These are phyloP conservation scores for Balearica regulorum DNA, from an alignment of 2,797 vertebrate species.

Conservation along the genomic window DNA sequence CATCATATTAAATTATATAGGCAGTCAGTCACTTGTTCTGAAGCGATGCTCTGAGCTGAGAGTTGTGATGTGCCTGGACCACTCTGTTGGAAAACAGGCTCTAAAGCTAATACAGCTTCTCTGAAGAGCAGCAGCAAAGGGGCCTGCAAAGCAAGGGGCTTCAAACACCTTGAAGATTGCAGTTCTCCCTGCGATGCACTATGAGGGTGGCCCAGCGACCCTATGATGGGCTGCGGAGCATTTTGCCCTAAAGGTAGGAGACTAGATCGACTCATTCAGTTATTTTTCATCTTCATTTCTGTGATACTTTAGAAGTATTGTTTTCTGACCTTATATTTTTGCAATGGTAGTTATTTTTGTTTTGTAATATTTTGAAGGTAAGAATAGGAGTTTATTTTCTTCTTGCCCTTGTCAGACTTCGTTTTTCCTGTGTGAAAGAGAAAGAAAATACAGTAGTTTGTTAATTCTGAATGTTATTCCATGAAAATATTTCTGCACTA, in stretches of 20 bases:
- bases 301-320: neutral
- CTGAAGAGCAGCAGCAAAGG: slow-evolving; percentile 9
- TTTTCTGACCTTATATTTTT: neutral
- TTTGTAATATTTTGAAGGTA: neutral
- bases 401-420: neutral
- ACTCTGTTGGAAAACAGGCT: slow-evolving; percentile 55
- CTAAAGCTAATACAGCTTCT: slow-evolving; percentile 40
- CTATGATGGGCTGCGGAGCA: slow-evolving; percentile 87
- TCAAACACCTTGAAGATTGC: neutral
- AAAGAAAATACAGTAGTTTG: neutral
- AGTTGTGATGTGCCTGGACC: slow-evolving; percentile 65
- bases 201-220: slow-evolving; percentile 72
- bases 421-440: neutral
- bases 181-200: slow-evolving; percentile 45
- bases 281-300: neutral
- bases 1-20: slow-evolving; percentile 88
- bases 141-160: slow-evolving; percentile 23
- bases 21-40: slow-evolving; percentile 74
- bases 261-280: neutral
- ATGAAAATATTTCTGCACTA: neutral
- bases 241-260: slow-evolving; percentile 88
- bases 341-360: neutral
- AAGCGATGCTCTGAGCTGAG: slow-evolving; percentile 61
- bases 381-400: neutral
- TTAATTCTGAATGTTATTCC: neutral